Base-by-base conservation (phyloP, 2,113 vertebrate genomes). In the Nothobranchius kuhntae region DNA sequence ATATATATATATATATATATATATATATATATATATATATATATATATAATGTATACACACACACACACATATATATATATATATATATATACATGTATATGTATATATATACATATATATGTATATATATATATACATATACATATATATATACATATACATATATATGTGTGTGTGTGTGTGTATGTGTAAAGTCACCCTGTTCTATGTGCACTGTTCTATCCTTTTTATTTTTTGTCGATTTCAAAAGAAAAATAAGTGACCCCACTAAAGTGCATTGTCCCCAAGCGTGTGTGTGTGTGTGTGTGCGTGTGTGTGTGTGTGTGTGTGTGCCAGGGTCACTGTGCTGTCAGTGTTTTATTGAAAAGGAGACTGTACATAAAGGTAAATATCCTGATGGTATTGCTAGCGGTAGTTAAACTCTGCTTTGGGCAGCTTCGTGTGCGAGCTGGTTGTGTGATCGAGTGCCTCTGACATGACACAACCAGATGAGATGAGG, bases 231-330 rank as follows among this genome's bases (percentile, higher is more conserved):
- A 48, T 53, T 47, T 53, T 73, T 46, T 13, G 58, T 80, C 70
- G 7, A 48, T 57, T 5, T 42, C 45, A 38, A 73, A 53, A 70
- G 65, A 86, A 79, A 73, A 84, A 83, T 82, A 75, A 91, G 94
- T 95, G 95, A 91, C 93, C 94, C 93, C 94, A 94, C 94, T 94
- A 92, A 95, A 94, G 93, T 93, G 89, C 93, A 92, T 96, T 94
- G 89, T 93, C 92, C 94, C 92, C 90, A 89, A 87, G 89, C 93
- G 92, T 90, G 83, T 90, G 81, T 92, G 92, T 90, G 82, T 90
- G 60, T 87, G 91, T 91, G 87, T 91, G 92, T 89, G 93, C 9
- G 82, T 91, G 88, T 91, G 90, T 81, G 76, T 82, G 87, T 88
- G 91, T 80, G 60, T 87, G 91, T 91, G 87, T 91, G 92, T 89